phyloP scores from a whole-genome alignment of 2,797 vertebrate species.

The Sebastes cheni region DNA sequence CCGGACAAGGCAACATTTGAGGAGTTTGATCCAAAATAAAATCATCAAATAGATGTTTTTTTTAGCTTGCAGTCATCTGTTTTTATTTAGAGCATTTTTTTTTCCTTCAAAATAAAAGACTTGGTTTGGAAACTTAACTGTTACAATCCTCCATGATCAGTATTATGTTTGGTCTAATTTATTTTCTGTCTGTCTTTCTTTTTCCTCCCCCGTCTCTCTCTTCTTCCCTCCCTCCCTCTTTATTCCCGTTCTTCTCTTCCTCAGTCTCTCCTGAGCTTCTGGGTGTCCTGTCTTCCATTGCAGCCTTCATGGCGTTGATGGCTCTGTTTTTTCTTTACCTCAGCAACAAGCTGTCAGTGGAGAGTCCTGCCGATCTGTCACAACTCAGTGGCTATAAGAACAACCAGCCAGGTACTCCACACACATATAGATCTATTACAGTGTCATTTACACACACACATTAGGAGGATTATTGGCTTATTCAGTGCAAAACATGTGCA shows the following conservation, averaged over 20 bases:
- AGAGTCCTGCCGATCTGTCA: slow-evolving; percentile 88
- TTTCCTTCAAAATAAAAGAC: background rate
- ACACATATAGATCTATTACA: background rate
- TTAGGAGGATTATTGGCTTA: background rate
- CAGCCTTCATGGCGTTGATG: slow-evolving; percentile 92
- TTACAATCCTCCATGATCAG: background rate
- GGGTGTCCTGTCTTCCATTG: slow-evolving; percentile 94
- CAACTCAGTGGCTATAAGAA: slow-evolving; percentile 85
- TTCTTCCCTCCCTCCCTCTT: background rate
- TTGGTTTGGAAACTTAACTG: background rate
- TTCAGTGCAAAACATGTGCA: background rate
- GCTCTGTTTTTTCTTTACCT: slow-evolving; percentile 96
- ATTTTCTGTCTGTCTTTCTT: slow-evolving; percentile 10
- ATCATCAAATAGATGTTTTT: slow-evolving; percentile 9
- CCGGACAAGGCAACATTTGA: background rate
- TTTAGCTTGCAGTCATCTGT: background rate
- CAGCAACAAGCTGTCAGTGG: slow-evolving; percentile 96
- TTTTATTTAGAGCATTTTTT: background rate
- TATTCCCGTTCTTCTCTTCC: slow-evolving; percentile 23
- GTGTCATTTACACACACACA: background rate
- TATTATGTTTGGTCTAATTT: slow-evolving; percentile 24
- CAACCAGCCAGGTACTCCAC: slow-evolving; percentile 85
- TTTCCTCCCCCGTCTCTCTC: background rate
- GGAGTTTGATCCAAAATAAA: slow-evolving; percentile 11
- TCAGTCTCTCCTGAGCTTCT: slow-evolving; percentile 97